Evolutionary conservation across 2,113 vertebrate species (phyloP).

Genomic region (Lucifuga dentata): DNA sequence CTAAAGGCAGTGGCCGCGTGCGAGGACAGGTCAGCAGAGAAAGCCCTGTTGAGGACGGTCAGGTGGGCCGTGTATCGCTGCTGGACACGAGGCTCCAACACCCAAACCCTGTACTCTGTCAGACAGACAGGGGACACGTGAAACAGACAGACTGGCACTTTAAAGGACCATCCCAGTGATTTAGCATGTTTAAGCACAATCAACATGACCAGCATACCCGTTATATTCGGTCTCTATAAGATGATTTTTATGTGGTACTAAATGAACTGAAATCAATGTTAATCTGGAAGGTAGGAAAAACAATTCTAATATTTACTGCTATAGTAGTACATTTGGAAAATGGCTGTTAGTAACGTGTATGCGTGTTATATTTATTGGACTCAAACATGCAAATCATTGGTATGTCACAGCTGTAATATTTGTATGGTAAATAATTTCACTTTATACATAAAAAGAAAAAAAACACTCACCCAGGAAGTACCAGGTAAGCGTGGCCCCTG

Average conservation of each 20-base stretch:
- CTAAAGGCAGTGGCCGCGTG: slow-evolving; percentile 73
- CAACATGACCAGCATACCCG: too few relatives aligned
- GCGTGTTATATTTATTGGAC: too few relatives aligned
- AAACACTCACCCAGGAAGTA: slow-evolving; percentile 78
- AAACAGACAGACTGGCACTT: too few relatives aligned
- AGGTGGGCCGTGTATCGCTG: slow-evolving; percentile 74
- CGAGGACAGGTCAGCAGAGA: slow-evolving; percentile 66
- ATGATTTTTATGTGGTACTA: too few relatives aligned
- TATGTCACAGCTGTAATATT: background rate
- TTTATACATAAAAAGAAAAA: background rate
- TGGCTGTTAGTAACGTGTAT: too few relatives aligned
- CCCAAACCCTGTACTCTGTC: slow-evolving; percentile 79
- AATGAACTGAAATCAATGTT: too few relatives aligned
- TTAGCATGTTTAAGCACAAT: too few relatives aligned
- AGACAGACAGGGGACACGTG: slow-evolving; percentile 14
- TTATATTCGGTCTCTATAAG: too few relatives aligned
- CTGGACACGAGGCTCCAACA: slow-evolving; percentile 67
- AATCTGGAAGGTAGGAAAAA: too few relatives aligned
- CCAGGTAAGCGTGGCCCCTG: slow-evolving; percentile 70
- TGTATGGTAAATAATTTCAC: background rate
- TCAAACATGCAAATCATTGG: background rate
- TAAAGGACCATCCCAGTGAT: too few relatives aligned
- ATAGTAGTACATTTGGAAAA: too few relatives aligned
- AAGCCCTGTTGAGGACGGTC: slow-evolving; percentile 77
- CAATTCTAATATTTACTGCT: too few relatives aligned